Evolutionary conservation across 1,140 invertebrate genomes (phyloP).

Genomic region (Drosophila subobscura): DNA sequence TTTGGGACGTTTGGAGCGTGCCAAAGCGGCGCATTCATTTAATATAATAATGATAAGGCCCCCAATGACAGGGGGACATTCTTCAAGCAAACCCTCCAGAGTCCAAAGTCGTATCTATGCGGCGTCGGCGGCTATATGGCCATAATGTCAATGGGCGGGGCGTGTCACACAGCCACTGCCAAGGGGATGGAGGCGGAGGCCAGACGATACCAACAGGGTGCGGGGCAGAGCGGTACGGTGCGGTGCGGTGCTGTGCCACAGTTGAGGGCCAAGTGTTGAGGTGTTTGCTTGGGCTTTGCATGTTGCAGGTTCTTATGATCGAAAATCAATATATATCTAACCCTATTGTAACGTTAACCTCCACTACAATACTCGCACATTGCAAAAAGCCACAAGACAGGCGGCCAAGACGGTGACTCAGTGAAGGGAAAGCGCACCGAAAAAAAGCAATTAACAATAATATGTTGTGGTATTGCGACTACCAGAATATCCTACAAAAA

Average conservation of each 20-base stretch:
- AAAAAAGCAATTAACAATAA: neutral
- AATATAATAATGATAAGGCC: constrained; percentile 63
- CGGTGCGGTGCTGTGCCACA: constrained; percentile 4
- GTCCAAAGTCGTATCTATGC: neutral
- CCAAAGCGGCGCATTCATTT: constrained; percentile 74
- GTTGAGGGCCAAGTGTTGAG: too few species aligned
- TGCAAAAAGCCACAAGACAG: constrained; percentile 43
- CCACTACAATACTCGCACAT: constrained; percentile 1
- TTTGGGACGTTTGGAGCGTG: constrained; percentile 47
- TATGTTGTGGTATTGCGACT: too few species aligned
- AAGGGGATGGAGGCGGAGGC: too few species aligned
- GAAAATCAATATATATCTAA: constrained; percentile 74
- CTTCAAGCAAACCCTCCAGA: constrained; percentile 30
- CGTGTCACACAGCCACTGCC: constrained; percentile 23
- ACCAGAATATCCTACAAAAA: too few species aligned
- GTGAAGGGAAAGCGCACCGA: too few species aligned
- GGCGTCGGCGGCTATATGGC: neutral
- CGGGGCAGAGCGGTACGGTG: constrained; percentile 3
- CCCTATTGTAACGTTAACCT: constrained; percentile 36
- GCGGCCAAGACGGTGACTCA: constrained; percentile 22
- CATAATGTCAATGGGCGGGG: constrained; percentile 46
- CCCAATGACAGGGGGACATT: constrained; percentile 59
- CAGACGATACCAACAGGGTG: too few species aligned
- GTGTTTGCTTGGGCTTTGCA: constrained; percentile 48
- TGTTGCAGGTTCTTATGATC: constrained; percentile 77